Percentiles rank a stretch among this genome's conserved stretches.
Conservation (phyloP, 2,113 vertebrate species). For the Pseudopodoces humilis region DNA sequence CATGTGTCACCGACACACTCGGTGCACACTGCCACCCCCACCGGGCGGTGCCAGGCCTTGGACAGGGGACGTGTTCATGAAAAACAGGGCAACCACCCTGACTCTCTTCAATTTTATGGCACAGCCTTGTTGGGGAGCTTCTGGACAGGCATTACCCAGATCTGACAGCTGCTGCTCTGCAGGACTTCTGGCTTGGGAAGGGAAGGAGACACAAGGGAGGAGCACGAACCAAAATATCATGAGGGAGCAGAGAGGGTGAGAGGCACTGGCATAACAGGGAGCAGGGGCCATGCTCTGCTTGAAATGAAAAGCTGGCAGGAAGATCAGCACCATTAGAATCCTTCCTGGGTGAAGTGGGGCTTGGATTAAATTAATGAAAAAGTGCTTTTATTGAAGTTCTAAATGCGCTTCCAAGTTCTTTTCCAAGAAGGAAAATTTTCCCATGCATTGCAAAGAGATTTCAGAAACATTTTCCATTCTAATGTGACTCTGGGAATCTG, state of each 20-base stretch:
- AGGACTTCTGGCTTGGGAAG: neutral
- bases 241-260: neutral
- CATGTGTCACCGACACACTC: neutral
- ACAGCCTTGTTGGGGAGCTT: neutral
- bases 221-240: neutral
- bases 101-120: neutral
- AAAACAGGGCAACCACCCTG: neutral
- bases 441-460: neutral
- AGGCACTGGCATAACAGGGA: neutral
- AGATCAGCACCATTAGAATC: neutral
- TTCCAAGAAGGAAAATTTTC: neutral
- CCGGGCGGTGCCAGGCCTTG: neutral
- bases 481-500: neutral
- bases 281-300: neutral
- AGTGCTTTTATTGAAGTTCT: neutral
- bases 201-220: neutral
- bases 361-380: neutral
- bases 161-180: neutral
- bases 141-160: neutral
- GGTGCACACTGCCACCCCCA: neutral
- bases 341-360: neutral
- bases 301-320: neutral
- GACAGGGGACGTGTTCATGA: neutral
- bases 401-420: neutral
- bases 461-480: neutral